Evolutionary conservation across 2,113 vertebrate species (phyloP), one percentile per base, ranked within the genome.

Genomic region (Ibidorhyncha struthersii): DNA sequence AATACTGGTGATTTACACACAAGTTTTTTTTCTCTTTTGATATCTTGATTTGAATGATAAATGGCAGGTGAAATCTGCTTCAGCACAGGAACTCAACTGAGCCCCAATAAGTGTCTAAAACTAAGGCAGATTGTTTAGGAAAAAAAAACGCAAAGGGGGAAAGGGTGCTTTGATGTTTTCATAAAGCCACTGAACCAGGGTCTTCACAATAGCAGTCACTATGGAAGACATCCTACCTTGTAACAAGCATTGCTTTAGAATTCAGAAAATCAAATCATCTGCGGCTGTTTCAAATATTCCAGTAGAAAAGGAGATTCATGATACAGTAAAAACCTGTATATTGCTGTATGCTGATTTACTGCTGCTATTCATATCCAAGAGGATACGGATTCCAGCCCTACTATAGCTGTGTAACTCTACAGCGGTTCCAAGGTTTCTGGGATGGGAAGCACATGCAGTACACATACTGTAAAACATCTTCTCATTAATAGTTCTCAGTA

Each of bases 1-100:
- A 97, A 96, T 90, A 97, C 26, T n/a, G 4, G 70, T 65, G 72
- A 95, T 93, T 95, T 92, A 93, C 77, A 96, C 90, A 97, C 34
- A 86, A 74, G 7, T 0, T 8, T 56, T 85, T 96, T 95, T 76
- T 81, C 49, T 79, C 18, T 69, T 89, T 91, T 53, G 20, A 16
- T 95, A 53, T n/a, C 34, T 84, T 80, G 38, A 80, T 89, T 90
- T 84, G 63, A 88, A 80, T 76, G 65, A 93, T 79, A 82, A 97
- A 88, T 27, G 36, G 49, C 45, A 82, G 38, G 4, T 79, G 71
- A 70, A 87, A 70, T 83, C 70, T 86, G 15, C 50, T 72, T 56
- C 56, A 83, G 27, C 22, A 53, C 78, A 90, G 21, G 23, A 66
- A 76, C 12, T 74, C n/a, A 65, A 7, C 13, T 22, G 7, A 27